A percentile compares a stretch with the other conserved stretches of the same genome.
phyloP scores from a whole-genome alignment of 2,113 vertebrate genomes.

The Pelusios castaneus region DNA sequence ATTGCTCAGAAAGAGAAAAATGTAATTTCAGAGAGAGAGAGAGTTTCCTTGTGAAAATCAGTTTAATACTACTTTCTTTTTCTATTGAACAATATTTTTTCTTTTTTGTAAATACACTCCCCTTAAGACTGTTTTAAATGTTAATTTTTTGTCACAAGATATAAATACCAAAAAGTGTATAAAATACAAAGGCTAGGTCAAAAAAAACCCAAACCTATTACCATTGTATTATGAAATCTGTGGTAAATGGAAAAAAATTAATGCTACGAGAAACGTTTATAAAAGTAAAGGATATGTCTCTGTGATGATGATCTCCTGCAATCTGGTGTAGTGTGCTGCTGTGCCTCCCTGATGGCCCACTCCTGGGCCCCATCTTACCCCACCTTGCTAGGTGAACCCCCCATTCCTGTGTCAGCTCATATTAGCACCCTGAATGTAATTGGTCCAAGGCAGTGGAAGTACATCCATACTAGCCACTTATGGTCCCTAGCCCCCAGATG shows the following conservation, averaged over 20 bases:
- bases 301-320: too few relatives aligned
- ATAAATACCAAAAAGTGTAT: not conserved
- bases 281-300: not conserved
- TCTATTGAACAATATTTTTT: not conserved
- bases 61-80: not conserved
- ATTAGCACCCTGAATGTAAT: too few relatives aligned
- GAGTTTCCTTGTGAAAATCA: not conserved
- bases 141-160: not conserved
- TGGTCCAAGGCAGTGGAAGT: too few relatives aligned
- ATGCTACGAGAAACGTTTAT: not conserved
- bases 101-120: not conserved
- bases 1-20: not conserved
- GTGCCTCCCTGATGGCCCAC: too few relatives aligned
- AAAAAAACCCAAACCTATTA: not conserved
- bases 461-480: too few relatives aligned
- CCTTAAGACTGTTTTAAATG: not conserved
- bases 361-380: too few relatives aligned
- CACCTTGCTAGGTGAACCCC: too few relatives aligned
- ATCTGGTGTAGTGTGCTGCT: too few relatives aligned
- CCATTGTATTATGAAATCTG: not conserved
- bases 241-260: not conserved
- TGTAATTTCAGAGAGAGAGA: not conserved
- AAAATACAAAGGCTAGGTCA: not conserved
- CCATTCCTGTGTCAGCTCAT: too few relatives aligned
- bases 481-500: too few relatives aligned